Conservation (phyloP, 1,140 invertebrate species). For the Sarcophaga peregrina region DNA sequence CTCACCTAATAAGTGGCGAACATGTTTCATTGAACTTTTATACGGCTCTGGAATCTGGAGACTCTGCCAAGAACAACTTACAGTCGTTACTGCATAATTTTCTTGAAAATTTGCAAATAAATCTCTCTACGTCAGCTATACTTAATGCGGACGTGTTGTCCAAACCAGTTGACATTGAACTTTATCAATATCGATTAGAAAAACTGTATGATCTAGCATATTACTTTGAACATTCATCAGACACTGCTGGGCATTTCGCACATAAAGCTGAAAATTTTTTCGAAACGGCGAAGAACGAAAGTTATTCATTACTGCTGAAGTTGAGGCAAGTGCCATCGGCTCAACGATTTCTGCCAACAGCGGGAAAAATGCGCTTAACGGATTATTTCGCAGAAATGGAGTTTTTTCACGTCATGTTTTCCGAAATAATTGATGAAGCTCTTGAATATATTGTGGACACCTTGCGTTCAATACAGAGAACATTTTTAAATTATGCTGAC, state of each 20-base stretch:
- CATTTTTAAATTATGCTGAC: constrained; percentile 55
- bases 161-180: constrained; percentile 16
- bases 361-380: constrained; percentile 53
- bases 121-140: constrained; percentile 55
- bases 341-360: constrained; percentile 46
- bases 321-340: constrained; percentile 55
- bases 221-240: constrained; percentile 52
- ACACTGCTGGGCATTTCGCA: constrained; percentile 47
- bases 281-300: constrained; percentile 54
- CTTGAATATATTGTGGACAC: constrained; percentile 55
- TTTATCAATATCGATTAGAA: constrained; percentile 37
- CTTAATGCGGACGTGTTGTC: constrained; percentile 43
- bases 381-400: constrained; percentile 63
- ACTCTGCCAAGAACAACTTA: constrained; percentile 50
- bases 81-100: constrained; percentile 54
- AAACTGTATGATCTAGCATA: constrained; percentile 50
- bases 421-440: constrained; percentile 57
- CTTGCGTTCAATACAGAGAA: constrained; percentile 47
- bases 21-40: constrained; percentile 55
- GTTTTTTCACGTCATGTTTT: constrained; percentile 58
- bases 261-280: constrained; percentile 50
- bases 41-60: constrained; percentile 46
- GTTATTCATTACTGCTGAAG: constrained; percentile 52
- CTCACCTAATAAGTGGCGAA: constrained; percentile 45
- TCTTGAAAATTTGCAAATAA: constrained; percentile 57